Base-by-base conservation (phyloP, 2,113 vertebrate species). In the Oriolus oriolus region DNA sequence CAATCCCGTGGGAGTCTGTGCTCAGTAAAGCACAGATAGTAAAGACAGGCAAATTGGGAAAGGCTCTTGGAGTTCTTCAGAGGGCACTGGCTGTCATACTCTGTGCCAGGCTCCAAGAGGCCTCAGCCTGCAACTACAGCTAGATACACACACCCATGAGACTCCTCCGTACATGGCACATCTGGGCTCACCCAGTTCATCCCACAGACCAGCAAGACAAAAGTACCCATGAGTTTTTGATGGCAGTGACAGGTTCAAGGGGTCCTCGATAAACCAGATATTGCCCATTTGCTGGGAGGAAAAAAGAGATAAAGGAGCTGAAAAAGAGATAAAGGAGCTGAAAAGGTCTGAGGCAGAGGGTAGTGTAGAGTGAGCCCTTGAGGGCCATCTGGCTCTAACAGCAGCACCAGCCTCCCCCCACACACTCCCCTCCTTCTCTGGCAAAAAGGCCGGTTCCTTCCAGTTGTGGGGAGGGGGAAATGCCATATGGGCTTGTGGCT, bases 361-460 rank as follows among this genome's bases (percentile, higher is more conserved):
- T 16, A 11, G 68, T 9, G 5, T 5, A 56, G 76, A 85, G 19
- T 18, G 50, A 87, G 59, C 69, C 65, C 35, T 84, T 63, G 30
- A 59, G 74, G 84, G 74, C 87, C 93, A 95, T 95, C 89, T 96
- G 94, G 69, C 66, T 57, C n/a, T 60, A 79, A 87, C 39, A 89
- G 61, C 57, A 89, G 63, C 61, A 91, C 27, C 81, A 73, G 4
- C 18, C 37, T 75, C 45, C 60, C 64, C 64, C 60, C 50, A 65
- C 37, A 65, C 57, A 24, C 42, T 28, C 24, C 28, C 35, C 60
- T 45, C 57, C 77, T 65, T 28, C 80, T 61, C 81, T 76, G 70
- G 60, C 45, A 84, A 74, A 86, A 86, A 63, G 35, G 60, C 61
- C 57, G 73, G 6, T 22, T 92, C 61, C 33, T 68, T 93, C 54